phyloP scores from a whole-genome alignment of 2,113 vertebrate species.

The Rhinichthys klamathensis region DNA sequence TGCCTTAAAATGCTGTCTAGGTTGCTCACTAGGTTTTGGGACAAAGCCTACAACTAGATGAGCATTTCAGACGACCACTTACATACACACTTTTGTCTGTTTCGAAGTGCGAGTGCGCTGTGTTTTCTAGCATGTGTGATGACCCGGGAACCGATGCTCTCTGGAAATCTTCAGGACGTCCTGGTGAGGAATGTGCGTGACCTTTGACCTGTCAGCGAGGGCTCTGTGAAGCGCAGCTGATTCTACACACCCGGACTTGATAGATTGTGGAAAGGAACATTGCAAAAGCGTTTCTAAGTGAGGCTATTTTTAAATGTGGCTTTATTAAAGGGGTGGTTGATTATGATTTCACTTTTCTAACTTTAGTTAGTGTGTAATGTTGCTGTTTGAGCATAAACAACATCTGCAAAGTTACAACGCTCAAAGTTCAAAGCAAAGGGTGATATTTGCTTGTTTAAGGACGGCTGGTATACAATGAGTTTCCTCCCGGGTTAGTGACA shows the following conservation, averaged over 20 bases:
- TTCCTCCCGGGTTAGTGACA: no score
- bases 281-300: not conserved
- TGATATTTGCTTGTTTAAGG: no score
- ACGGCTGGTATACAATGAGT: no score
- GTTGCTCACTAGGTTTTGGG: not conserved
- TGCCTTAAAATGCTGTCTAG: not conserved
- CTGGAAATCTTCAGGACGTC: conserved; percentile 59
- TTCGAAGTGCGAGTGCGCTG: not conserved
- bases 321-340: no score
- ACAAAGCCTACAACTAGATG: not conserved
- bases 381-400: no score
- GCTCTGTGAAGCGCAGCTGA: conserved; percentile 49
- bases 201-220: conserved; percentile 51
- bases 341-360: no score
- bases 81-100: not conserved
- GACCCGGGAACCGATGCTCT: conserved; percentile 37
- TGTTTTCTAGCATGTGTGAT: conserved; percentile 25
- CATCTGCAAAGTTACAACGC: no score
- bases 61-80: no score
- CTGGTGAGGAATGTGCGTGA: conserved; percentile 67
- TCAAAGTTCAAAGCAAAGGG: no score
- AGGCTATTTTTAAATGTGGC: not conserved
- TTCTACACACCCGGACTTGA: conserved; percentile 44
- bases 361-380: no score
- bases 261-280: not conserved